These are phyloP conservation scores for Nephrotoma appendiculata DNA, from an alignment of 2,888 invertebrate species.

Conservation along the genomic window DNA sequence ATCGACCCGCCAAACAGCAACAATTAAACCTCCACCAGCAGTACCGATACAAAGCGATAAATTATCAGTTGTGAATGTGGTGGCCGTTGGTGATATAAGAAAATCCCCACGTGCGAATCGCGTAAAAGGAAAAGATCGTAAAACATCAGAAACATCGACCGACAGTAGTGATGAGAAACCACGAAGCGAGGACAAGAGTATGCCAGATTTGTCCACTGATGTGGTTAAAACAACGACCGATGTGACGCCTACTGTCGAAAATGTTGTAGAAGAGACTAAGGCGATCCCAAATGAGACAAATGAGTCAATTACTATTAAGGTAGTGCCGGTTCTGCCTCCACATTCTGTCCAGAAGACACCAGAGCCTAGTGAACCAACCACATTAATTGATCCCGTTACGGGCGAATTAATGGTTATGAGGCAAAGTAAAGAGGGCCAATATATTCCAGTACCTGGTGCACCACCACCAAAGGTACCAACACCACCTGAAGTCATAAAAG, in stretches of 20 bases:
- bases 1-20: slow-evolving; percentile 24
- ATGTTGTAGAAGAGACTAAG: background rate
- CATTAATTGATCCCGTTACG: slow-evolving; percentile 59
- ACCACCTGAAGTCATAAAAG: background rate
- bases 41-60: slow-evolving; percentile 2
- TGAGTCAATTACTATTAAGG: background rate
- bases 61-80: background rate
- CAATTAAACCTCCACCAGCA: slow-evolving; percentile 6
- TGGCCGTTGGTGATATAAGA: slow-evolving; percentile 28
- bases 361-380: slow-evolving; percentile 42
- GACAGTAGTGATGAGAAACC: slow-evolving; percentile 45
- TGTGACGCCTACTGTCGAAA: slow-evolving; percentile 12
- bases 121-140: slow-evolving; percentile 47
- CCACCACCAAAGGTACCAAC: slow-evolving; percentile 1
- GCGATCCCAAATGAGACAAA: slow-evolving; percentile 16
- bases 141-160: slow-evolving; percentile 48
- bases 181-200: slow-evolving; percentile 14
- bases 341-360: slow-evolving; percentile 17
- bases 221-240: slow-evolving; percentile 10
- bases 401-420: slow-evolving; percentile 54
- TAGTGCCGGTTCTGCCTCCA: background rate
- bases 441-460: slow-evolving; percentile 37
- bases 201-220: background rate
- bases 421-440: slow-evolving; percentile 54
- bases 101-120: slow-evolving; percentile 51